Evolutionary conservation across 92 coral and sea anemone species (phyloP).

Genomic region (Parazoanthus darwini): DNA sequence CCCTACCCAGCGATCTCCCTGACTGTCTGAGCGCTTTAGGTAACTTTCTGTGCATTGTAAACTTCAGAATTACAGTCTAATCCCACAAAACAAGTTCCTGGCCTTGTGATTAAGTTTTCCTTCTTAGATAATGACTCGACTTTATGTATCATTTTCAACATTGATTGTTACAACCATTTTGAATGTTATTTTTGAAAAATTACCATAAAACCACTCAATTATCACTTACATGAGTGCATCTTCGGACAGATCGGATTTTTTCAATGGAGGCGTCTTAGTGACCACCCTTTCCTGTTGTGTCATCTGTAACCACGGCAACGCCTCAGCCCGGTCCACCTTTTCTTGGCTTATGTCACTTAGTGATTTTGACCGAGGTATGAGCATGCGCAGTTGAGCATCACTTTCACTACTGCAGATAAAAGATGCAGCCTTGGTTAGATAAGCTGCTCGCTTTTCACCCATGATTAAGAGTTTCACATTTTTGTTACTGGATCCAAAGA

Average conservation of each 20-base stretch:
- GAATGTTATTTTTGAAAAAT: neutral
- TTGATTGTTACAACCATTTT: too few relatives aligned
- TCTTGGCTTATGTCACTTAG: constrained; percentile 5
- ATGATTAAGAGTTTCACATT: neutral
- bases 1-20: too few relatives aligned
- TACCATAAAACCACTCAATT: neutral
- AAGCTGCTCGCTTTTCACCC: neutral
- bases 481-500: neutral
- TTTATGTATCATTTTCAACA: too few relatives aligned
- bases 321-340: neutral
- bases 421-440: neutral
- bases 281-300: neutral
- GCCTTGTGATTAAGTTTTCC: too few relatives aligned
- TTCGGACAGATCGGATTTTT: neutral
- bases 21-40: too few relatives aligned
- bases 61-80: too few relatives aligned
- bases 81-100: too few relatives aligned
- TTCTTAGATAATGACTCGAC: too few relatives aligned
- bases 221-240: neutral
- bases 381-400: neutral
- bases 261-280: neutral
- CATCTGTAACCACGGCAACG: neutral
- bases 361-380: constrained; percentile 13
- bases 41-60: too few relatives aligned
- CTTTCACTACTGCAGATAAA: neutral